Evolutionary conservation across 2,888 invertebrate species (phyloP), one percentile per base, ranked within the genome.

Genomic region (Meandrusa payeni): DNA sequence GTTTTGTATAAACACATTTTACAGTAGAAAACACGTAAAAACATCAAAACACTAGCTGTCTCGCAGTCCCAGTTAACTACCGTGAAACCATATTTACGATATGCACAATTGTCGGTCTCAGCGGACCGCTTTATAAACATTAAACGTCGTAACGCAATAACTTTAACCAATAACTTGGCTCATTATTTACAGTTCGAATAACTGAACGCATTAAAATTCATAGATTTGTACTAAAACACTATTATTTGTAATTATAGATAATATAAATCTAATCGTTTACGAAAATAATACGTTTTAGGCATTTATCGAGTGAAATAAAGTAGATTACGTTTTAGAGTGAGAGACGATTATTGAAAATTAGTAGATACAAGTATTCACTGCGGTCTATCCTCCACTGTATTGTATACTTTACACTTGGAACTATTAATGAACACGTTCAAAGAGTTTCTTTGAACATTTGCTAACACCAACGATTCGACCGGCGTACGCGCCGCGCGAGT

Each of bases 401-500:
- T 29, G 12, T 36, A 42, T 41, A 36, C 24, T 7, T 24, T 26
- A 10, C 39, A 45, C 44, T 39, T 28, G 2, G 17, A 44, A 44
- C 27, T 32, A 12, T 29, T 36, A 43, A 32, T 27, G 32, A 42
- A 38, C 26, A 32, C 31, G 24, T 27, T 27, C 33, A 36, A 38
- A 23, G 28, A 22, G 22, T 2, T 29, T 10, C 33, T 39, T 9
- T 34, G 27, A 32, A 34, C 44, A 29, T 34, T 40, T 19, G 44
- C 38, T 33, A 45, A 40, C 43, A 20, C 22, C 57, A 54, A 60
- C 63, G 61, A 58, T 57, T 56, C 59, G 57, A 63, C 48, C 68
- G 62, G 63, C 79, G 83, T 78, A 66, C 73, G 72, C 80, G 80
- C 73, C 66, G 54, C 69, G 66, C 69, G 61, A 55, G 52, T 47